Conservation (phyloP, 1,140 invertebrate species). For the Agrilus planipennis region DNA sequence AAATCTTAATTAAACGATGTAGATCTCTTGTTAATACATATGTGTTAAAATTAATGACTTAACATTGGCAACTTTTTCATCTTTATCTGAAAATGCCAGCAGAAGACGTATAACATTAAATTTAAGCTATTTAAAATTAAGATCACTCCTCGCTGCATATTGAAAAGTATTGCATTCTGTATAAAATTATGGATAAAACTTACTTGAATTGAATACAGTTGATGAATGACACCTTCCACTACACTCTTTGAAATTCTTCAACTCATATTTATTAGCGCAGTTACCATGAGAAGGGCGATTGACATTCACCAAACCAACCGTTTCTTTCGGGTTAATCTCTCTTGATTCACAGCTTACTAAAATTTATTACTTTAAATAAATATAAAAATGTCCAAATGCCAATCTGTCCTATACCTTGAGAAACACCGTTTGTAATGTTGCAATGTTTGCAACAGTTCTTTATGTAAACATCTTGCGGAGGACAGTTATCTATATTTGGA, state of each 20-base stretch:
- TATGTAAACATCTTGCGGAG: constrained; percentile 38
- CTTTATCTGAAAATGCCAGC: no score
- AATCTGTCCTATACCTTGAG: constrained; percentile 32
- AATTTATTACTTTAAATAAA: constrained; percentile 12
- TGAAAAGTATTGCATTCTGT: no score
- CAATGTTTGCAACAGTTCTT: constrained; percentile 57
- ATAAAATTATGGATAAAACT: no score
- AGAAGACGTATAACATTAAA: no score
- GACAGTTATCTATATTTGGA: constrained; percentile 48
- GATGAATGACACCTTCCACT: constrained; percentile 51
- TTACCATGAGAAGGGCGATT: constrained; percentile 36
- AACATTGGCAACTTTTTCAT: no score
- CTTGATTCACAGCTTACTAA: constrained; percentile 43
- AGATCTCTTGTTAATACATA: constrained; percentile 11
- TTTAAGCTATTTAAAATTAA: no score
- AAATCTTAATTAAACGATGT: no score
- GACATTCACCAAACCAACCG: constrained; percentile 42
- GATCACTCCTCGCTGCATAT: no score
- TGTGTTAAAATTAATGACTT: not conserved
- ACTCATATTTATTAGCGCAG: constrained; percentile 46
- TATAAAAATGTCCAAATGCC: not conserved
- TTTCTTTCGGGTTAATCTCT: constrained; percentile 38
- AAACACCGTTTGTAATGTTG: constrained; percentile 37
- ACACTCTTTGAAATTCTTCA: constrained; percentile 51
- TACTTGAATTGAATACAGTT: constrained; percentile 49